Evolutionary conservation across 2,113 vertebrate species (phyloP).

Genomic region (Anolis carolinensis): DNA sequence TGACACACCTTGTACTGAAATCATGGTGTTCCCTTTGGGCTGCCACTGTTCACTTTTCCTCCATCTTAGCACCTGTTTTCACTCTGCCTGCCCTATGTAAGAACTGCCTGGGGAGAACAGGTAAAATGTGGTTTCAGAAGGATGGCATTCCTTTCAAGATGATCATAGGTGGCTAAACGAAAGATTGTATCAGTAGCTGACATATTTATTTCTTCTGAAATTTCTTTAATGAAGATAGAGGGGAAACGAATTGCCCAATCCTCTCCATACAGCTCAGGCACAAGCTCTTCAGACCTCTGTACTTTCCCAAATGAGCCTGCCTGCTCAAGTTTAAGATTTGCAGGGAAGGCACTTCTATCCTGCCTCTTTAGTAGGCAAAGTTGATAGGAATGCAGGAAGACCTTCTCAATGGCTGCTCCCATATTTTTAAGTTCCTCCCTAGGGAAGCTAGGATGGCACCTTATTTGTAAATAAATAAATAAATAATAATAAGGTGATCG

Average conservation of each 20-base stretch:
- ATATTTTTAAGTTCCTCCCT: too few species aligned
- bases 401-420: too few species aligned
- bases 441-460: too few species aligned
- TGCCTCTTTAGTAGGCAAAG: too few species aligned
- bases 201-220: neutral
- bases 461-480: too few species aligned
- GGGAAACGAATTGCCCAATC: neutral
- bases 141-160: neutral
- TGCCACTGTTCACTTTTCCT: neutral
- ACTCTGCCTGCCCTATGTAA: neutral
- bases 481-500: too few species aligned
- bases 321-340: too few species aligned
- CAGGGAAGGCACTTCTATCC: too few species aligned
- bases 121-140: neutral
- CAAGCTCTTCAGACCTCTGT: too few species aligned
- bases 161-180: neutral
- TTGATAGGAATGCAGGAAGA: too few species aligned
- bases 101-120: neutral
- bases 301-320: too few species aligned
- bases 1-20: neutral
- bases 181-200: neutral
- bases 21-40: neutral
- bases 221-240: neutral
- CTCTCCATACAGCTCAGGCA: neutral
- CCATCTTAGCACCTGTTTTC: neutral